phyloP scores from a whole-genome alignment of 2,113 vertebrate genomes.

The Gallinago media region DNA sequence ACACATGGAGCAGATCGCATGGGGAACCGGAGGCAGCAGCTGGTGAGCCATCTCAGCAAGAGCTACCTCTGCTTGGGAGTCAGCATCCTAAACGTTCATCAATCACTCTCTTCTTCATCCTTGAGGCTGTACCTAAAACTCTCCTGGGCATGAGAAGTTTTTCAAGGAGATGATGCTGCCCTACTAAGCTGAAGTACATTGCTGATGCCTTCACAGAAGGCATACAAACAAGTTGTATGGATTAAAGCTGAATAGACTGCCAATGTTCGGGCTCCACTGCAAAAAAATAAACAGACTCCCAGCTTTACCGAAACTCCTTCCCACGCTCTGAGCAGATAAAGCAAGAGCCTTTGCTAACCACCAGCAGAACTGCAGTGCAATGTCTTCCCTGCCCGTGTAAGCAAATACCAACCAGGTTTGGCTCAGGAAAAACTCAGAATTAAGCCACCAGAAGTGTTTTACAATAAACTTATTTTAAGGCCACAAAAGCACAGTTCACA shows the following conservation, averaged over 20 bases:
- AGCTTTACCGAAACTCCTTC: neutral
- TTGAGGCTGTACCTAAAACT: neutral
- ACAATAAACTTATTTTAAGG: neutral
- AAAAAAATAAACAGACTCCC: neutral
- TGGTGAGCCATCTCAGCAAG: neutral
- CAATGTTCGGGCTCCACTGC: neutral
- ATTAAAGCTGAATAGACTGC: neutral
- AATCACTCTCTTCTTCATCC: neutral
- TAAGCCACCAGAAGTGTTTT: neutral
- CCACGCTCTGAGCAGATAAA: neutral
- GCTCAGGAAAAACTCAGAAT: neutral
- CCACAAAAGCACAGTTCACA: neutral
- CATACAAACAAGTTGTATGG: neutral
- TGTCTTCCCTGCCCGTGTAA: neutral
- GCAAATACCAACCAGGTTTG: neutral
- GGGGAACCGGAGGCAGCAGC: neutral
- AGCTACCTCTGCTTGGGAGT: neutral
- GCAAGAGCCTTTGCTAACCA: neutral
- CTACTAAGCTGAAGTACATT: neutral
- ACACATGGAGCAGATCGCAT: accelerated
- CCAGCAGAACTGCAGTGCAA: accelerated
- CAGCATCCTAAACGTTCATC: neutral
- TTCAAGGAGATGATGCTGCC: neutral
- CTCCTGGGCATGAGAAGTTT: neutral
- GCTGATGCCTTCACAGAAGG: neutral